These are phyloP conservation scores for Sibirionetta formosa DNA, from an alignment of 2,797 vertebrate genomes.

Conservation along the genomic window DNA sequence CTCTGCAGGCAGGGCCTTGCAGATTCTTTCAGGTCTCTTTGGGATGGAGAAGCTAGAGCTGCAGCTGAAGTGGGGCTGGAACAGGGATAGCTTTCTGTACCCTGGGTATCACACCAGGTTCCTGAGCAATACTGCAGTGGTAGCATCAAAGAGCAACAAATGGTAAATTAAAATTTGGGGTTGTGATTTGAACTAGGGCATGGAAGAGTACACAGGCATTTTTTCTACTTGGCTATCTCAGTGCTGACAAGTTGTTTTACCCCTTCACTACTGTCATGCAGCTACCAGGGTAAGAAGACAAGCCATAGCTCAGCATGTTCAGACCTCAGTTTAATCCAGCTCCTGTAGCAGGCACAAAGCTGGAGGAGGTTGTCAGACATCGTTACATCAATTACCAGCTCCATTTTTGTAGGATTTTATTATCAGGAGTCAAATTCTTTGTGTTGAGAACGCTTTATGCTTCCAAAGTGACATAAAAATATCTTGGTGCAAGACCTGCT, in stretches of 20 bases:
- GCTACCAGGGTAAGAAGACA: not conserved
- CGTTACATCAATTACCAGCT: not conserved
- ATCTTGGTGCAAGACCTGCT: slow-evolving; percentile 27
- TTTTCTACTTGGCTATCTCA: not conserved
- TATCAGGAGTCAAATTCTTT: slow-evolving; percentile 32
- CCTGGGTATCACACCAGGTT: rapidly evolving
- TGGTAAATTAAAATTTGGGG: not conserved
- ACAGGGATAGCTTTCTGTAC: not conserved
- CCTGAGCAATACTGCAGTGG: not conserved
- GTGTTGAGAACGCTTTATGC: not conserved
- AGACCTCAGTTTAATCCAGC: slow-evolving; percentile 21
- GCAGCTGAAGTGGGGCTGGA: not conserved
- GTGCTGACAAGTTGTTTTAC: not conserved
- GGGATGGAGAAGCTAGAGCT: not conserved
- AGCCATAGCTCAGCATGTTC: not conserved
- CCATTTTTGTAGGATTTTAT: slow-evolving; percentile 10
- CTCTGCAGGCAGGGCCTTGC: not conserved
- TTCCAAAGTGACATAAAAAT: slow-evolving; percentile 45
- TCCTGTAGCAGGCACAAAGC: not conserved
- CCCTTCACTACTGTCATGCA: not conserved
- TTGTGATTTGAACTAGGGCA: not conserved
- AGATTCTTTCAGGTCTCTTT: not conserved
- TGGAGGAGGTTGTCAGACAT: slow-evolving; percentile 12
- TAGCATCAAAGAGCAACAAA: not conserved
- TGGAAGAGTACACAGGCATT: not conserved